A percentile compares a stretch with the other conserved stretches of the same genome.
Conservation (phyloP, 2,888 invertebrate genomes). For the Timema podura region DNA sequence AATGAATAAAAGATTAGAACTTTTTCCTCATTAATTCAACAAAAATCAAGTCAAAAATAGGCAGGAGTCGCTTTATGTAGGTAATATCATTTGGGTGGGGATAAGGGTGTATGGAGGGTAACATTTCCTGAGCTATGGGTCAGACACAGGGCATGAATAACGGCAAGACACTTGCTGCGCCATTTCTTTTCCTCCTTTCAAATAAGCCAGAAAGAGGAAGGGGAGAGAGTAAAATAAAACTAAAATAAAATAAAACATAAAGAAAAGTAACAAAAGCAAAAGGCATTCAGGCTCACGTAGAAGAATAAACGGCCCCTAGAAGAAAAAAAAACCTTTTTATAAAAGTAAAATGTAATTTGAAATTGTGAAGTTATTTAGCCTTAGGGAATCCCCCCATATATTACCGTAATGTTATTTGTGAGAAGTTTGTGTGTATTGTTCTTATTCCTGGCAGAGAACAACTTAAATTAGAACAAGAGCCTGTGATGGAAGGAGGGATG, state of each 20-base stretch:
- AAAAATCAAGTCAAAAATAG: too few relatives aligned
- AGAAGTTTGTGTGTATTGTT: not conserved
- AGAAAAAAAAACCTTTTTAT: constrained; percentile 8
- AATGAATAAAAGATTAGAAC: too few relatives aligned
- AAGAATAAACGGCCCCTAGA: constrained; percentile 9
- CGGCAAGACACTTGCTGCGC: too few relatives aligned
- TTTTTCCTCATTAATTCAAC: too few relatives aligned
- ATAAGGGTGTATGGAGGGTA: too few relatives aligned
- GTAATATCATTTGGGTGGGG: too few relatives aligned
- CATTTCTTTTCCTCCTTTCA: not conserved
- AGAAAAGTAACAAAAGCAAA: constrained; percentile 12
- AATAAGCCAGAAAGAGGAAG: not conserved
- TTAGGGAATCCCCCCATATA: constrained; percentile 6
- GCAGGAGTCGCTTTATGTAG: too few relatives aligned
- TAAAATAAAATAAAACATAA: constrained; percentile 5
- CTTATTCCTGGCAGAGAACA: too few relatives aligned
- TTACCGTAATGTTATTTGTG: constrained; percentile 14
- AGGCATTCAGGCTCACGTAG: constrained; percentile 2
- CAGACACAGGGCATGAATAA: too few relatives aligned
- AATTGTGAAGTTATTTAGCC: constrained; percentile 17
- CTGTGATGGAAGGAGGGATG: too few relatives aligned
- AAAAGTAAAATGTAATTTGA: constrained; percentile 16
- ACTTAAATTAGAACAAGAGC: too few relatives aligned
- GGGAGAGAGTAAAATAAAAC: not conserved
- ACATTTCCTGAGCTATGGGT: too few relatives aligned